Conservation (phyloP, 2,888 invertebrate genomes). For the Pinctada fucata region DNA sequence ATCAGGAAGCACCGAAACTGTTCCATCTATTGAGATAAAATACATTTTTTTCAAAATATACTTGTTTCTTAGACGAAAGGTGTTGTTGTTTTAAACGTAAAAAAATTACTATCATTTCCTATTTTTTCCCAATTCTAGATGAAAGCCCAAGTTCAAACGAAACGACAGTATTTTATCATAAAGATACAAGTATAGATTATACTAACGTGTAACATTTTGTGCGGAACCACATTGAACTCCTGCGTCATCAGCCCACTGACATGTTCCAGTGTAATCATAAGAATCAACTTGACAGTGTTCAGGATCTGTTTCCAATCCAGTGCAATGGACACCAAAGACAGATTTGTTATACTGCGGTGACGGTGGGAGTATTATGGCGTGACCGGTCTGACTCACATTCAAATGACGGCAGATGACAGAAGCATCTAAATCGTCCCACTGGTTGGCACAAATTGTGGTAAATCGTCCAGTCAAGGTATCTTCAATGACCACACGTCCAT, state of each 20-base stretch:
- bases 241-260: constrained; percentile 9
- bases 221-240: background rate
- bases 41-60: too few relatives aligned
- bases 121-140: too few relatives aligned
- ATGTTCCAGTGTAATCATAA: constrained; percentile 9
- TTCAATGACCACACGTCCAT: constrained; percentile 6
- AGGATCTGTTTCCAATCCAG: constrained; percentile 11
- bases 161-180: too few relatives aligned
- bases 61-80: too few relatives aligned
- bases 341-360: constrained; percentile 4
- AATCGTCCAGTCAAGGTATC: background rate
- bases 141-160: too few relatives aligned
- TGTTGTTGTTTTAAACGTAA: too few relatives aligned
- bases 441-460: constrained; percentile 2
- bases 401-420: constrained; percentile 18
- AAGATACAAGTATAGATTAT: too few relatives aligned
- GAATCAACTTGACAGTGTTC: constrained; percentile 5
- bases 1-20: background rate
- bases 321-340: constrained; percentile 14
- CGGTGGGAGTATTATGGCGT: constrained; percentile 8
- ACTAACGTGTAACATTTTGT: too few relatives aligned
- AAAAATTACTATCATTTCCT: too few relatives aligned
- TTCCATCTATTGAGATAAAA: too few relatives aligned
- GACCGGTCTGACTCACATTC: constrained; percentile 6
- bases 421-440: constrained; percentile 21